Evolutionary conservation across 2,888 invertebrate genomes (phyloP).

Genomic region (Phrixothrix hirtus): DNA sequence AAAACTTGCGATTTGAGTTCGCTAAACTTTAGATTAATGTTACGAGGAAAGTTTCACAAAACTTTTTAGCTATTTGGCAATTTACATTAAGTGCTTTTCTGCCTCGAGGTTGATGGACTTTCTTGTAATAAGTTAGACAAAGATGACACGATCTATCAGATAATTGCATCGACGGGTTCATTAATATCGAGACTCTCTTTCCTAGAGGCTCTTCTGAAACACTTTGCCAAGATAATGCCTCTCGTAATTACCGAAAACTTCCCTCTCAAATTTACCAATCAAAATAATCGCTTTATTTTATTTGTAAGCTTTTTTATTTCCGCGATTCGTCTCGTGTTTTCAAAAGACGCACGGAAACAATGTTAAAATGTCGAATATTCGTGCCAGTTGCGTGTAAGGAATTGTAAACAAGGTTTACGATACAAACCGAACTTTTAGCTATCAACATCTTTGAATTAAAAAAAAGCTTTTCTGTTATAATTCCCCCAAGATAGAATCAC

Average conservation of each 20-base stretch:
- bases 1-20: constrained; percentile 21
- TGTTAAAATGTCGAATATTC: too few species aligned
- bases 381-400: constrained; percentile 7
- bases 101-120: constrained; percentile 39
- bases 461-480: constrained; percentile 13
- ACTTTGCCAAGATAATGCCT: constrained; percentile 11
- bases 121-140: constrained; percentile 34
- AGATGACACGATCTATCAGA: constrained; percentile 34
- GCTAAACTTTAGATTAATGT: constrained; percentile 46
- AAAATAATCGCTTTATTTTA: too few species aligned
- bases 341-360: too few species aligned
- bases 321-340: too few species aligned
- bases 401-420: constrained; percentile 5
- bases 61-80: constrained; percentile 47
- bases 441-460: constrained; percentile 3
- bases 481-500: constrained; percentile 14
- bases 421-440: constrained; percentile 1
- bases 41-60: constrained; percentile 44
- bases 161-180: constrained; percentile 40
- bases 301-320: too few species aligned
- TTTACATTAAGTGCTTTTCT: constrained; percentile 47
- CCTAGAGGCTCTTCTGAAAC: neutral
- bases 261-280: too few species aligned
- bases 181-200: constrained; percentile 34
- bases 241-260: constrained; percentile 9